phyloP scores from a whole-genome alignment of 2,797 vertebrate species.

The Macropodus opercularis region DNA sequence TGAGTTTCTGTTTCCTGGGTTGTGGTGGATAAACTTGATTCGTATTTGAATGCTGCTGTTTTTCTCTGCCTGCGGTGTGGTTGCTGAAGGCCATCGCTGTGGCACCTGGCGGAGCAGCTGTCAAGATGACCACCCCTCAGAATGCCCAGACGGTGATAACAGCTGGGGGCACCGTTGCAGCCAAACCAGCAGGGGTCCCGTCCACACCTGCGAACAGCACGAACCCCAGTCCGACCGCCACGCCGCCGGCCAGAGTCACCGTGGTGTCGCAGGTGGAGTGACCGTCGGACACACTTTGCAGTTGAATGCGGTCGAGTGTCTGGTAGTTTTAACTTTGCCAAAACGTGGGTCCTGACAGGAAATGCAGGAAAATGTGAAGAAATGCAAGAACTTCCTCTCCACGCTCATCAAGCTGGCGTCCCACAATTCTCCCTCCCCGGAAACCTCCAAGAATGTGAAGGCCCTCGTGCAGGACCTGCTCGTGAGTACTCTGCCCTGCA shows the following conservation, averaged over 20 bases:
- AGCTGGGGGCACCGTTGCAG: slow-evolving; percentile 64
- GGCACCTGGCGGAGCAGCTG: slow-evolving; percentile 38
- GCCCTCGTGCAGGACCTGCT: slow-evolving; percentile 88
- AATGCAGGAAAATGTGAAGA: slow-evolving; percentile 93
- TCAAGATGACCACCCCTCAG: slow-evolving; percentile 77
- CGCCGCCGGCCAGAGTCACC: slow-evolving; percentile 65
- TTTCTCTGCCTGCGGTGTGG: background rate
- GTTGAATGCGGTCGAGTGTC: too few species aligned
- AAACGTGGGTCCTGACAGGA: slow-evolving; percentile 71
- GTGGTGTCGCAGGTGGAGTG: slow-evolving; percentile 82
- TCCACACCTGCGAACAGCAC: slow-evolving; percentile 20
- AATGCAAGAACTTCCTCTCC: slow-evolving; percentile 90
- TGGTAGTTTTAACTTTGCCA: background rate
- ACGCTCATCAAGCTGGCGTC: slow-evolving; percentile 91
- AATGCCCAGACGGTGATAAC: slow-evolving; percentile 80
- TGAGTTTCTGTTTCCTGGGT: slow-evolving; percentile 24
- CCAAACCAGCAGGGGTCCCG: slow-evolving; percentile 38
- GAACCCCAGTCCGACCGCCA: slow-evolving; percentile 34
- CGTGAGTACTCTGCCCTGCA: slow-evolving; percentile 61
- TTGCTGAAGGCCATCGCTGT: slow-evolving; percentile 67
- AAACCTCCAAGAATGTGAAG: slow-evolving; percentile 90
- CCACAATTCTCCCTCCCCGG: slow-evolving; percentile 87
- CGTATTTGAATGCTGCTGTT: too few species aligned
- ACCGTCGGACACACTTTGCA: too few species aligned
- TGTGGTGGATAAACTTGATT: too few species aligned